Conservation (phyloP, 2,113 vertebrate genomes). For the Aspidoscelis tigris region DNA sequence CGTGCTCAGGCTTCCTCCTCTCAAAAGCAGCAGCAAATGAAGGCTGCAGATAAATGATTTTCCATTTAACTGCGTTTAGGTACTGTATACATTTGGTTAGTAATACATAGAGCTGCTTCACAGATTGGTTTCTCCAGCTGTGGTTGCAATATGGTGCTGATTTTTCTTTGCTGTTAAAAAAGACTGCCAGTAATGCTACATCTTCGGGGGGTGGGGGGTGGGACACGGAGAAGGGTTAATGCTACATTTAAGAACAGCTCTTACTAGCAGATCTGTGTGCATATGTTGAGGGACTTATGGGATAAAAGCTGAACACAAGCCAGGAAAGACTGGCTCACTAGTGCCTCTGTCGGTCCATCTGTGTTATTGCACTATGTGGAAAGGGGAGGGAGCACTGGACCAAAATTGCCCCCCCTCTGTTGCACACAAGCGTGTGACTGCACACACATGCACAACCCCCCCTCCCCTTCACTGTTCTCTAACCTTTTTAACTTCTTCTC, state of each 20-base stretch:
- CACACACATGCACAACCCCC: background rate
- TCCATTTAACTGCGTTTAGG: background rate
- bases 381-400: background rate
- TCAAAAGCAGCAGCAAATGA: no score
- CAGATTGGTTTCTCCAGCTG: background rate
- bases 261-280: background rate
- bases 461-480: background rate
- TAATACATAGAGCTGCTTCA: background rate
- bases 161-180: background rate
- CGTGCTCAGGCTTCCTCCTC: background rate
- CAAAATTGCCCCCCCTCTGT: no score
- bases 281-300: constrained; percentile 8
- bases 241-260: background rate
- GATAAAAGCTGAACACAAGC: background rate
- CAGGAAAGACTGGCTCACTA: constrained; percentile 31
- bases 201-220: background rate
- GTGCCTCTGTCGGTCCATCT: constrained; percentile 38
- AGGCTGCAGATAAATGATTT: background rate
- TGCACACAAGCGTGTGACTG: no score
- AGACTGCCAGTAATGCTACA: background rate
- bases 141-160: background rate
- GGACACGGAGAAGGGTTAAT: background rate
- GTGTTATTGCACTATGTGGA: constrained; percentile 2
- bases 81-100: background rate
- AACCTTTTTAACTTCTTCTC: constrained; percentile 33